A percentile compares a stretch with the other conserved stretches of the same genome.
These are phyloP conservation scores for Hemicentrotus pulcherrimus DNA, from an alignment of 35 echinoderm and acorn worm species.

Conservation along the genomic window DNA sequence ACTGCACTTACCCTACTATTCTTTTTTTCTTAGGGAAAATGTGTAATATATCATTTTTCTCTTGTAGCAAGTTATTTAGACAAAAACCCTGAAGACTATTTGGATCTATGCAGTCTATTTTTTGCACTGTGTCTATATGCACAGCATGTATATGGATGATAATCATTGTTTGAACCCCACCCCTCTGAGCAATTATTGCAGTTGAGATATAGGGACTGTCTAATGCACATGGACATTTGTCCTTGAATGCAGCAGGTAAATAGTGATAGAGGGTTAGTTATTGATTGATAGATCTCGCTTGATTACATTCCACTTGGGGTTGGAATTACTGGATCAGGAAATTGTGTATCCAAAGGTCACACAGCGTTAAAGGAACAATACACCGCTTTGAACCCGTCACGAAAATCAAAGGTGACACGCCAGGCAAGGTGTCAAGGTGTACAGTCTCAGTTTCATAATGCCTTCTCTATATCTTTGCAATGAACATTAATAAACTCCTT, in stretches of 20 bases:
- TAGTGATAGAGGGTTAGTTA: slow-evolving; percentile 2
- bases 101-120: not conserved
- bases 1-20: not conserved
- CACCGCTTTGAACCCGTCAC: not conserved
- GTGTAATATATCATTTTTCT: not conserved
- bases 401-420: not conserved
- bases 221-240: not conserved
- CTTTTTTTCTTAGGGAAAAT: no score
- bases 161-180: not conserved
- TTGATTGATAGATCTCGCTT: slow-evolving; percentile 12
- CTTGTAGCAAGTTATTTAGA: not conserved
- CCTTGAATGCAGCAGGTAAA: not conserved
- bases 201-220: not conserved
- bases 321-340: slow-evolving; percentile 17
- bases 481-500: no score
- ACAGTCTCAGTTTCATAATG: not conserved
- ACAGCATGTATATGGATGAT: not conserved
- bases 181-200: not conserved
- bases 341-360: slow-evolving; percentile 11
- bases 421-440: not conserved
- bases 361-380: not conserved
- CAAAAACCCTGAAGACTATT: not conserved
- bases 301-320: slow-evolving; percentile 1
- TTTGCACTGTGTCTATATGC: not conserved
- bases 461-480: no score